A percentile compares a stretch with the other conserved stretches of the same genome.
These are phyloP conservation scores for Ligdia adustata DNA, from an alignment of 2,888 invertebrate species.

Conservation along the genomic window DNA sequence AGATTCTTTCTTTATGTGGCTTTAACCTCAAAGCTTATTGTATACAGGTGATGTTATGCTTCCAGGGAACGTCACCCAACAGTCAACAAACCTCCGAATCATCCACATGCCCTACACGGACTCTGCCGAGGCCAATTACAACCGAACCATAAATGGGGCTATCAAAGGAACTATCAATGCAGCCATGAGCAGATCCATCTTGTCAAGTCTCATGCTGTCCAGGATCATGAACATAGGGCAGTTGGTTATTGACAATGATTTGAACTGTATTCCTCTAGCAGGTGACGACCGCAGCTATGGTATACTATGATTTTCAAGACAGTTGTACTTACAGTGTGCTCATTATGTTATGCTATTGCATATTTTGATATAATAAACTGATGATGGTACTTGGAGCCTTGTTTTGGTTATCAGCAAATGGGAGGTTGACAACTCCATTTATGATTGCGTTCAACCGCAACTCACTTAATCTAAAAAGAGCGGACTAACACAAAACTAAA, in stretches of 20 bases:
- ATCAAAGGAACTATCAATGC: conserved; percentile 33
- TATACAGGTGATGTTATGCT: too few relatives aligned
- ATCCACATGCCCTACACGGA: conserved; percentile 39
- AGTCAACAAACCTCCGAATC: conserved; percentile 44
- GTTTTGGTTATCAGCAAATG: background rate
- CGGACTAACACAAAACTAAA: too few relatives aligned
- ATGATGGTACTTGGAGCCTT: background rate
- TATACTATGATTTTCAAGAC: conserved; percentile 1
- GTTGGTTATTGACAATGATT: conserved; percentile 42
- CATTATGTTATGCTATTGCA: too few relatives aligned
- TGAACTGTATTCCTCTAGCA: conserved; percentile 7
- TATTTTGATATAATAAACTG: background rate
- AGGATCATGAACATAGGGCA: conserved; percentile 52
- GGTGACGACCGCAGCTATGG: conserved; percentile 1
- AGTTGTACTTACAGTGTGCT: too few relatives aligned
- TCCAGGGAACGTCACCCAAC: conserved; percentile 48
- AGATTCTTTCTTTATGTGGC: background rate
- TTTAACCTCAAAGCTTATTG: too few relatives aligned
- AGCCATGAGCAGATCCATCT: conserved; percentile 57
- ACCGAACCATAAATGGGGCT: conserved; percentile 57
- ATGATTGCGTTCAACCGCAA: too few relatives aligned
- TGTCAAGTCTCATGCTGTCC: conserved; percentile 48
- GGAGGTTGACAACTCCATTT: too few relatives aligned
- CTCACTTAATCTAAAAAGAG: too few relatives aligned
- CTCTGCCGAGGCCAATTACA: conserved; percentile 36